Base-by-base conservation (phyloP, 1,140 invertebrate genomes). In the Sitophilus oryzae region DNA sequence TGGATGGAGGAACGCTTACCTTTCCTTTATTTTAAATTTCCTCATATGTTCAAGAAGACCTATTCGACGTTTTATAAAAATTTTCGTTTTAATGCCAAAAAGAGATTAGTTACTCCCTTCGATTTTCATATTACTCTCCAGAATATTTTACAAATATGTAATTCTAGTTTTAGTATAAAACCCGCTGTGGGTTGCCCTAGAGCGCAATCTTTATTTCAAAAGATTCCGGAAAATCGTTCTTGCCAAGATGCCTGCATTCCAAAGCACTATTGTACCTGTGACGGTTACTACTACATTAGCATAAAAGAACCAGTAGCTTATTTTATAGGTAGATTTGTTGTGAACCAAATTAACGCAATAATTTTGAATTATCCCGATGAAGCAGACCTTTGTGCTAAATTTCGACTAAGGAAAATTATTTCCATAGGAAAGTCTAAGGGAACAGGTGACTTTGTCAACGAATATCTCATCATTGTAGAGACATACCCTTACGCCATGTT, bases 1-100 rank as follows among this genome's bases (percentile, higher is more conserved):
- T 88, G 86, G 75, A 79, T 91, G 41, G 91, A 94, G 66, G 89
- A 93, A 67, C 70, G 89, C 37, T 68, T 94, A 16, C 92, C 92
- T 0, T 86, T 89, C 68, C 73, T 89, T 19, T 87, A 82, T 58
- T 57, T 92, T 5, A 79, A 79, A 65, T 61, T 91, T 0, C 90
- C 92, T 0, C 64, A 79, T 25, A 78, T 76, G 71, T 89, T 89
- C 61, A 70, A 71, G 35, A 59, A 76, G 10, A 70, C 73, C 41
- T 77, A 83, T 62, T 75, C 77, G 0, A 56, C 76, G 11, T 70
- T 80, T 8, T 76, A 75, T 41, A 61, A 71, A 9, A 86, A 85
- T 64, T 66, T 93, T 1, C 58, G 70, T 18, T 60, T 68, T 0
- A 94, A 94, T 61, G 76, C 77, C 38, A 71, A 80, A 30, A 35